These are phyloP conservation scores for Erebia epiphron DNA, from an alignment of 2,888 invertebrate species.

Conservation along the genomic window DNA sequence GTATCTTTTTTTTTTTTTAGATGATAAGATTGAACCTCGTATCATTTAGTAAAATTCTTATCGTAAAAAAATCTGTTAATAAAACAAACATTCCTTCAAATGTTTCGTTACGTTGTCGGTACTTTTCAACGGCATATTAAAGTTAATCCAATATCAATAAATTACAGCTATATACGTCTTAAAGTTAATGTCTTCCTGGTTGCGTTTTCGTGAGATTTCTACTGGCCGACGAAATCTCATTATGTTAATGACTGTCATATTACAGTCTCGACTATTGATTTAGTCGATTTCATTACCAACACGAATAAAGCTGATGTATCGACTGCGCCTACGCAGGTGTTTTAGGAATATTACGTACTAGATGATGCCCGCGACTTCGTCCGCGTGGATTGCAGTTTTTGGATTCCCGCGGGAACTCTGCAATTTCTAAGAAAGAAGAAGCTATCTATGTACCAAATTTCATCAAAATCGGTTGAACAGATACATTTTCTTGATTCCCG, in stretches of 20 bases:
- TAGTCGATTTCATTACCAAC: background rate
- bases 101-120: background rate
- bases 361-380: no score
- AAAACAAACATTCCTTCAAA: background rate
- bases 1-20: no score
- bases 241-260: conserved; percentile 23
- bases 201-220: conserved; percentile 29
- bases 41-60: no score
- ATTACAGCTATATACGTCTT: conserved; percentile 35
- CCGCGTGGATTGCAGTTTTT: no score
- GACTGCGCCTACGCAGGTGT: conserved; percentile 34
- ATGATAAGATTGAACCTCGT: no score
- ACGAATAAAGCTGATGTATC: background rate
- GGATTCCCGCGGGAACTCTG: no score
- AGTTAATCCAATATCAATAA: conserved; percentile 33
- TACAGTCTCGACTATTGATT: conserved; percentile 13
- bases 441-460: no score
- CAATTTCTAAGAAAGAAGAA: no score
- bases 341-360: background rate
- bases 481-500: no score
- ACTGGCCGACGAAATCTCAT: conserved; percentile 16
- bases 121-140: conserved; percentile 19
- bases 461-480: no score
- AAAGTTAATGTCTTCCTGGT: conserved; percentile 39
- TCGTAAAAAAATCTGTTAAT: background rate